These are phyloP conservation scores for Polydrusus tereticollis DNA, from an alignment of 2,888 invertebrate genomes.

Conservation along the genomic window DNA sequence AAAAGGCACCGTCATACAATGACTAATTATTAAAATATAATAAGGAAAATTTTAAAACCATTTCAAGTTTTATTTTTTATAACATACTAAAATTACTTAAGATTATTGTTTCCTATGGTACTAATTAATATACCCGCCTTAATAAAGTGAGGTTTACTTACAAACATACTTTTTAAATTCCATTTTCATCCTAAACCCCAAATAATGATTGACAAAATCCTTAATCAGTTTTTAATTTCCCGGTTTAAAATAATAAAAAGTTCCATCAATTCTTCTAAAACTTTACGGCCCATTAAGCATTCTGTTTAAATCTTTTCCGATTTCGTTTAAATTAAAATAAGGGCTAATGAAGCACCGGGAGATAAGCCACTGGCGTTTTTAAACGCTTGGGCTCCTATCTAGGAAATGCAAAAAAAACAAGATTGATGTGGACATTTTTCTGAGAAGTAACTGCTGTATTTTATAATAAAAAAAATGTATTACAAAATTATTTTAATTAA, in stretches of 20 bases:
- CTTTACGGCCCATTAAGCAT: constrained; percentile 34
- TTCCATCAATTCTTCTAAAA: constrained; percentile 31
- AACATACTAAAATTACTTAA: too few relatives aligned
- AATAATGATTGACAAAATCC: neutral
- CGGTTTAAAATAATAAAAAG: constrained; percentile 23
- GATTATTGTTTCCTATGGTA: too few relatives aligned
- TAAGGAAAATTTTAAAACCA: too few relatives aligned
- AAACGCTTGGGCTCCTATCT: neutral
- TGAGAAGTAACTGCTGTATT: neutral
- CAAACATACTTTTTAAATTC: too few relatives aligned
- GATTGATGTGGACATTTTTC: constrained; percentile 10
- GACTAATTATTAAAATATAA: too few relatives aligned
- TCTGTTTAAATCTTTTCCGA: constrained; percentile 13
- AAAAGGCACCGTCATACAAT: too few relatives aligned
- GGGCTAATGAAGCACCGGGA: constrained; percentile 36
- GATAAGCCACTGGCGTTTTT: constrained; percentile 30
- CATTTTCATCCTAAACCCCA: too few relatives aligned
- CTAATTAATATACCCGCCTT: too few relatives aligned
- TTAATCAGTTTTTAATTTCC: neutral
- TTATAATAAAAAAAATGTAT: neutral
- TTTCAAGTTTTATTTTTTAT: too few relatives aligned
- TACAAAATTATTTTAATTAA: neutral
- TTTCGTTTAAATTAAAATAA: constrained; percentile 38
- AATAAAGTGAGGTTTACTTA: too few relatives aligned
- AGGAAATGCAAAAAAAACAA: neutral